Evolutionary conservation across 2,113 vertebrate genomes (phyloP).

Genomic region (Macrotis lagotis): DNA sequence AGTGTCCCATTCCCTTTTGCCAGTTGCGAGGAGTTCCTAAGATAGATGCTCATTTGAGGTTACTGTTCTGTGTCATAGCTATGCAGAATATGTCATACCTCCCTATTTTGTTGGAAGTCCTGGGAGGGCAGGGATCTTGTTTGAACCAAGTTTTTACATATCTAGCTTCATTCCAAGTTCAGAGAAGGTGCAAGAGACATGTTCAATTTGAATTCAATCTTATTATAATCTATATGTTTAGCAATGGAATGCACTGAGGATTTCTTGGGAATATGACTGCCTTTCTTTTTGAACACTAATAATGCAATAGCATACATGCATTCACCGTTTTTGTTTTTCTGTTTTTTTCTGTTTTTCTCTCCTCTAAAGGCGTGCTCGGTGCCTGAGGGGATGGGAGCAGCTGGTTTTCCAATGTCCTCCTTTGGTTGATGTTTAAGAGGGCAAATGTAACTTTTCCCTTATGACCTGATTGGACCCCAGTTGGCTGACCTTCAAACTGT

Average conservation of each 20-base stretch:
- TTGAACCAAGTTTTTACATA: not conserved
- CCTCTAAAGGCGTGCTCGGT: not conserved
- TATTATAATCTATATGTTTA: not conserved
- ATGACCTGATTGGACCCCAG: not conserved
- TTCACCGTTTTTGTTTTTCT: not conserved
- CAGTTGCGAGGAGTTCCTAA: slow-evolving; percentile 14
- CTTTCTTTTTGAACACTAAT: slow-evolving; percentile 10
- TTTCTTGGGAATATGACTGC: not conserved
- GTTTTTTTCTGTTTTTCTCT: slow-evolving; percentile 2
- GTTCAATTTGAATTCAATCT: not conserved
- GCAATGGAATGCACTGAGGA: not conserved
- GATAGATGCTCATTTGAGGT: not conserved
- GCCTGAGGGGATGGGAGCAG: slow-evolving; percentile 17
- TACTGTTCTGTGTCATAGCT: not conserved
- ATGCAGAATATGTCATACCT: not conserved
- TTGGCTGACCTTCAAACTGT: slow-evolving; percentile 38
- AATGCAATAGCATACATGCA: not conserved
- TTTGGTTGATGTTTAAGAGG: slow-evolving; percentile 1
- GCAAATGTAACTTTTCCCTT: not conserved
- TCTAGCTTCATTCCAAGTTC: not conserved
- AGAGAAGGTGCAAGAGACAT: not conserved
- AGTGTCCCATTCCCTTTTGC: not conserved
- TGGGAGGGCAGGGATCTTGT: not conserved
- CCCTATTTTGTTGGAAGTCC: too few species aligned
- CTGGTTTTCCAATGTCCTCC: not conserved